Percentiles rank a stretch among this genome's conserved stretches.
phyloP scores from a whole-genome alignment of 92 coral and sea anemone genomes.

The Nematostella vectensis region DNA sequence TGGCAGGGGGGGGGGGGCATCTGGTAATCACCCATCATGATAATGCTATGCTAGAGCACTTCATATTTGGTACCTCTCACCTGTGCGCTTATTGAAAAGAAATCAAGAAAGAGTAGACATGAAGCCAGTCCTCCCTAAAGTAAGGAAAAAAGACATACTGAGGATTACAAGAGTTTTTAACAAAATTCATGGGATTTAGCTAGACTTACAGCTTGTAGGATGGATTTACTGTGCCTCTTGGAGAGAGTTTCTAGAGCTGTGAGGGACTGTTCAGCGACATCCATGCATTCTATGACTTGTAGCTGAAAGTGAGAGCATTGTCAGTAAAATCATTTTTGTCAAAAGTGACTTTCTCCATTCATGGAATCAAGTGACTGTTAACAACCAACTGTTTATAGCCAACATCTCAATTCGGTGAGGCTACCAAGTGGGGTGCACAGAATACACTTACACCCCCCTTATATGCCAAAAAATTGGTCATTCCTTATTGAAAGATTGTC shows the following conservation, averaged over 20 bases:
- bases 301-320: constrained; percentile 45
- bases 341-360: neutral
- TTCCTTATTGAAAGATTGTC: too few relatives aligned
- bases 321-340: neutral
- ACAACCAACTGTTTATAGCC: too few relatives aligned
- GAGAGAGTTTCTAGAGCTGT: constrained; percentile 96
- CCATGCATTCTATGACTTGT: constrained; percentile 98
- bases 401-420: too few relatives aligned
- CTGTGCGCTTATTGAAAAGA: constrained; percentile 98
- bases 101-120: constrained; percentile 84
- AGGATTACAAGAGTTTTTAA: too few relatives aligned
- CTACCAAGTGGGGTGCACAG: too few relatives aligned
- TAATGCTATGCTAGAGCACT: too few relatives aligned
- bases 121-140: constrained; percentile 94
- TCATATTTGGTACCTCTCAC: too few relatives aligned
- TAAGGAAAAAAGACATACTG: constrained; percentile 1
- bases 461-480: too few relatives aligned
- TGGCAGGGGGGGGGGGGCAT: too few relatives aligned
- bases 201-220: constrained; percentile 93
- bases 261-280: constrained; percentile 96
- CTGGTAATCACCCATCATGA: too few relatives aligned
- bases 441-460: too few relatives aligned
- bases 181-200: too few relatives aligned
- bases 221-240: constrained; percentile 96
- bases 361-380: neutral